phyloP scores from a whole-genome alignment of 2,888 invertebrate genomes.

The Hanleya hanleyi region DNA sequence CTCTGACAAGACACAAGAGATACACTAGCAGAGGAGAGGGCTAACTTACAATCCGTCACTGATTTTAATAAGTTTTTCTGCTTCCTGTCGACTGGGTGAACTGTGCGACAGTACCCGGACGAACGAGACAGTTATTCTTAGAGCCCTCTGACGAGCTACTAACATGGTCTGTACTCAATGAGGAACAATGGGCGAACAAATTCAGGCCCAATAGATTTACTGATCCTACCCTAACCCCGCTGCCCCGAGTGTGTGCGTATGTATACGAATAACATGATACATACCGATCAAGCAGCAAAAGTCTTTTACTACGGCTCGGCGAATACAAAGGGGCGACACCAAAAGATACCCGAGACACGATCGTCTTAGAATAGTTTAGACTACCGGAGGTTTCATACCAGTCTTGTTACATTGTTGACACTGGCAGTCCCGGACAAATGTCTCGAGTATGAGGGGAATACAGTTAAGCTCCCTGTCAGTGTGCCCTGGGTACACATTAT shows the following conservation, averaged over 20 bases:
- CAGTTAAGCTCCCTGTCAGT: conserved; percentile 1
- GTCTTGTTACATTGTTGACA: conserved; percentile 8
- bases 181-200: neutral
- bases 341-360: neutral
- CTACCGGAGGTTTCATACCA: neutral
- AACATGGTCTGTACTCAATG: neutral
- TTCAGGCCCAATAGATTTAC: conserved; percentile 3
- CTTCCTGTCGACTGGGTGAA: too few species aligned
- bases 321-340: neutral
- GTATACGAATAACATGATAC: conserved; percentile 8
- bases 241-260: neutral
- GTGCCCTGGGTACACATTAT: neutral
- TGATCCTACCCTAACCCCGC: neutral
- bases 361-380: neutral
- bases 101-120: too few species aligned
- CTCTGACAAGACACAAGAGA: too few species aligned
- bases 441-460: neutral
- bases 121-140: conserved; percentile 2
- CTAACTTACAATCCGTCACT: too few species aligned
- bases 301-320: neutral
- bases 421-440: conserved; percentile 1
- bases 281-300: conserved; percentile 9
- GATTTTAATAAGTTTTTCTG: too few species aligned
- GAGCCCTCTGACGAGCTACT: neutral
- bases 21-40: too few species aligned